Evolutionary conservation across 2,113 vertebrate species (phyloP), one percentile per base, ranked within the genome.

Genomic region (Rana temporaria): DNA sequence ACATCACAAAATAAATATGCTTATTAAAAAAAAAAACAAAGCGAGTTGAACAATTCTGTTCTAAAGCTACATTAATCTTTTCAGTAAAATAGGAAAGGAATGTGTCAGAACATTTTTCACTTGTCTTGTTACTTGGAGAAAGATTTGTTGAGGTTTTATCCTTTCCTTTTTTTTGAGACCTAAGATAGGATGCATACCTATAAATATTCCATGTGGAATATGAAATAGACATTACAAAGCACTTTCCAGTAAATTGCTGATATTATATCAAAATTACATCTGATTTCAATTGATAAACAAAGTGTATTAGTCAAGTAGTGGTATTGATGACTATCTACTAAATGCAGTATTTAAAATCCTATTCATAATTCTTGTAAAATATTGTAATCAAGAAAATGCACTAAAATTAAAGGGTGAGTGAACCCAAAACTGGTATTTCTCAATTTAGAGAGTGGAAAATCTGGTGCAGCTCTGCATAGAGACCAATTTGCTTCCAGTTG

Each of bases 241-340:
- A 67, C 63, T 67, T 52, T 78, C 42, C 76, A 34, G 66, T 56
- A 67, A 67, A 78, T n/a, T 67, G 62, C 63, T 67, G 55, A 74
- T 24, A 66, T 30, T 64, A 56, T 53, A 56, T 78, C 18, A 67
- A 55, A 34, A 55, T 20, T 53, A 9, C 42, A 78, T 78, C 19
- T 65, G 75, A 78, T 78, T 66, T 20, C 42, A 48, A 48, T 48
- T 11, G 42, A 48, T 48, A 14, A 11, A 48, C 9, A 48, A 6
- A 11, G 8, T 12, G 9, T 48, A 12, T 12, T 12, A 48, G 42
- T 48, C 42, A 2, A 12, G 42, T 8, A 48, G 42, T 8, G 9
- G 9, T 48, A 14, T 48, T 48, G 42, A 48, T 48, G 42, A 48
- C 42, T 48, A 48, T 11, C 6, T 48, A 48, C 9, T 48, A 9